Evolutionary conservation across 2,888 invertebrate genomes (phyloP).

Genomic region (Lagria hirta): DNA sequence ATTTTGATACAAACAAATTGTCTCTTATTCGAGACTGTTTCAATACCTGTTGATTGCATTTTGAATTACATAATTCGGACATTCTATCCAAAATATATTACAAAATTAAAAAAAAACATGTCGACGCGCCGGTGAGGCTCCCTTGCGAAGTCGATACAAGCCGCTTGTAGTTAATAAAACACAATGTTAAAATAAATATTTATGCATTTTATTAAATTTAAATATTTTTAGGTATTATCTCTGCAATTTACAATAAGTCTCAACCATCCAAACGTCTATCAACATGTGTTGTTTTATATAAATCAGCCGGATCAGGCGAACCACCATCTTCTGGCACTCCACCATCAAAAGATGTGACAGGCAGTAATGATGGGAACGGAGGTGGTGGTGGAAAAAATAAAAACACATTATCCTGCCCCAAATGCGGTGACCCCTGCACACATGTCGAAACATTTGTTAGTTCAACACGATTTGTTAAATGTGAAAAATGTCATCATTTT

Average conservation of each 20-base stretch:
- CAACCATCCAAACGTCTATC: constrained; percentile 36
- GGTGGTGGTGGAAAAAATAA: constrained; percentile 68
- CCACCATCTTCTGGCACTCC: constrained; percentile 39
- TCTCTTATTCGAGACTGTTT: too few relatives aligned
- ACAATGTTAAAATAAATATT: too few relatives aligned
- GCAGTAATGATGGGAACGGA: constrained; percentile 35
- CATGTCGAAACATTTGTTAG: constrained; percentile 97
- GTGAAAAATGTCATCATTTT: constrained; percentile 97
- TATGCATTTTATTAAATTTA: too few relatives aligned
- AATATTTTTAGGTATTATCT: constrained; percentile 41
- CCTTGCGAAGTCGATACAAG: too few relatives aligned
- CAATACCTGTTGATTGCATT: too few relatives aligned
- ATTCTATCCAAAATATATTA: too few relatives aligned
- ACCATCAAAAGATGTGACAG: constrained; percentile 29
- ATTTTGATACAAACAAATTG: too few relatives aligned
- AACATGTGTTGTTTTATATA: constrained; percentile 44
- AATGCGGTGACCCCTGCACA: constrained; percentile 84
- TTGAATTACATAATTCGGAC: too few relatives aligned
- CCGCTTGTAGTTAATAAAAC: too few relatives aligned
- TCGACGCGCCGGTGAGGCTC: too few relatives aligned
- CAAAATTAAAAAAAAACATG: too few relatives aligned
- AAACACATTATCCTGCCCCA: constrained; percentile 85
- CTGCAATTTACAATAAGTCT: constrained; percentile 39
- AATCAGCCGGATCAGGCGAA: constrained; percentile 46
- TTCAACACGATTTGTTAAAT: constrained; percentile 95